Evolutionary conservation across 2,888 invertebrate genomes (phyloP).

Genomic region (Netelia melanura): DNA sequence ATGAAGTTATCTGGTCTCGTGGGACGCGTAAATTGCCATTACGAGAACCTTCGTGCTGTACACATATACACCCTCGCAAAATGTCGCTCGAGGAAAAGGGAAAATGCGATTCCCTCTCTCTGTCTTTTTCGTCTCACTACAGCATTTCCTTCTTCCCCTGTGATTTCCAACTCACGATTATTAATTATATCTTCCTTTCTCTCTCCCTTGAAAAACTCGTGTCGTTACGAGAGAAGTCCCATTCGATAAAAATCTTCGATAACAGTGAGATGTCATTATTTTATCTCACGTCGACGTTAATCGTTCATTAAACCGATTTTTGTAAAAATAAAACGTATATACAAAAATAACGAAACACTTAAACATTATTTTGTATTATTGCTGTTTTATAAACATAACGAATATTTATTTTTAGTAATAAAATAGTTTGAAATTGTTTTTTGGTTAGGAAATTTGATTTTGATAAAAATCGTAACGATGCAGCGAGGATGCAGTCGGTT

Average conservation of each 20-base stretch:
- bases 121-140: conserved; percentile 44
- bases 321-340: neutral
- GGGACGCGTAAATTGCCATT: conserved; percentile 85
- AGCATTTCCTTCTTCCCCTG: conserved; percentile 43
- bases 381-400: neutral
- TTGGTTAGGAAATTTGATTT: no score
- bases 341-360: neutral
- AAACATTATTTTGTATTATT: neutral
- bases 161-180: conserved; percentile 52
- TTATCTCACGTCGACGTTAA: neutral
- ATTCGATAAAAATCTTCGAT: conserved; percentile 46
- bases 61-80: conserved; percentile 16
- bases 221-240: conserved; percentile 27
- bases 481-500: neutral
- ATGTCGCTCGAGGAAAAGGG: conserved; percentile 50
- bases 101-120: conserved; percentile 58
- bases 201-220: conserved; percentile 26
- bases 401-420: neutral
- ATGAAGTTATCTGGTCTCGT: conserved; percentile 84
- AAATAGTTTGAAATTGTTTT: neutral
- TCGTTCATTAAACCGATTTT: conserved; percentile 19
- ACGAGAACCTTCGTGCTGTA: conserved; percentile 69
- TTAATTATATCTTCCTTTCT: conserved; percentile 43
- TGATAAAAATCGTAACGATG: conserved; percentile 18
- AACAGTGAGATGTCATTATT: conserved; percentile 42